Evolutionary conservation across 2,888 invertebrate genomes (phyloP), one percentile per base, ranked within the genome.

Genomic region (Drosophila yooni): DNA sequence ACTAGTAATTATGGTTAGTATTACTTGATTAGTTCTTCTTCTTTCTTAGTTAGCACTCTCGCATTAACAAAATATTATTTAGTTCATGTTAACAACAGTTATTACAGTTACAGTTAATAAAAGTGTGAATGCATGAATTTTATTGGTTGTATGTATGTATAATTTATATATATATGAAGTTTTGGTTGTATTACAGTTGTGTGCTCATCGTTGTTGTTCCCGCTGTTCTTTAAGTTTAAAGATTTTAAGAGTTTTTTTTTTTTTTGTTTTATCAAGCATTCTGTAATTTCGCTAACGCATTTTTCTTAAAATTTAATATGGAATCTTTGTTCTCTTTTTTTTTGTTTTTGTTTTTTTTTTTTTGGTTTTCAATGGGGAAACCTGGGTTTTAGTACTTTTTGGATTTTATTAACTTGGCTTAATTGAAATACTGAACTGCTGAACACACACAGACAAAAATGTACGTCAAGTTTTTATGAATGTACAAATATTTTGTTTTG

Each of bases 401-500:
- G 27, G 46, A 62, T 56, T 73, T 70, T 46, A 52, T 63, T 79
- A 68, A 77, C 74, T 90, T 88, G 90, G 88, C 85, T 86, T 90
- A 89, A 79, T 89, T 85, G 78, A 85, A 90, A 90, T 90, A 89
- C 88, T 90, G 83, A 80, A 84, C 80, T 73, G 82, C 79, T 85
- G 83, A 85, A 85, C 85, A 81, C 77, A 79, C 70, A 77, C 82
- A 82, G 85, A 86, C 78, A 62, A 70, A 63, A 71, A 67, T 70
- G 67, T 79, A 79, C 67, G 65, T 64, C 51, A 66, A 58, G 43
- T 70, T 70, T 5, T 64, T 66, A 69, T 79, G 74, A 74, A 79
- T 71, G 53, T 69, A 69, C 69, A 71, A 54, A 50, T 48, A 50
- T 48, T 54, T 51, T 57, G 51, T 62, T 61, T 46, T 25, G 15